phyloP scores from a whole-genome alignment of 2,113 vertebrate genomes.

The Holacanthus passer region DNA sequence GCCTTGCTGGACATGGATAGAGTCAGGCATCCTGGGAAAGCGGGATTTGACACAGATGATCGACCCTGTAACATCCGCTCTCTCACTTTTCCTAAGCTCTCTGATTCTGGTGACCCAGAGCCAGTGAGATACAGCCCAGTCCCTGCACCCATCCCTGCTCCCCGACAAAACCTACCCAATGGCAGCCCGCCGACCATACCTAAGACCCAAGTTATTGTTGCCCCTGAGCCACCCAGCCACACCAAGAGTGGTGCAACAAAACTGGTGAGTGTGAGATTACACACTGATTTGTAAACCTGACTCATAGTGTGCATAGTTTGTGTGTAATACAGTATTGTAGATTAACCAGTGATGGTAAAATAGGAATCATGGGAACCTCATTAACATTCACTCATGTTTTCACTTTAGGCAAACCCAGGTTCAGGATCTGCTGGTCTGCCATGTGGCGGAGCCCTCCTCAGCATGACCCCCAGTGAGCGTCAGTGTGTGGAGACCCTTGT shows the following conservation, averaged over 20 bases:
- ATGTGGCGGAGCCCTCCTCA: slow-evolving; percentile 80
- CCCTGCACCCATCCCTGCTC: slow-evolving; percentile 64
- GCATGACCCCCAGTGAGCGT: slow-evolving; percentile 89
- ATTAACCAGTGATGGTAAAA: background rate
- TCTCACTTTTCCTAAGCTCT: slow-evolving; percentile 95
- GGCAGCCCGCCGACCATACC: slow-evolving; percentile 78
- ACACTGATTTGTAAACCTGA: background rate
- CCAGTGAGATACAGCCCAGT: slow-evolving; percentile 60
- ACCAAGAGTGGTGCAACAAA: slow-evolving; percentile 75
- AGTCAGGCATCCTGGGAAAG: slow-evolving; percentile 82
- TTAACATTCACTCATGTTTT: background rate
- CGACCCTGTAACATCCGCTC: slow-evolving; percentile 95
- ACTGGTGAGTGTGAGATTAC: slow-evolving; percentile 67
- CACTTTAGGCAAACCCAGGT: slow-evolving; percentile 64
- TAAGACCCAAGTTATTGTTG: slow-evolving; percentile 71
- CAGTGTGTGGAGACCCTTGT: slow-evolving; percentile 94
- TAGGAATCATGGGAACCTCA: background rate
- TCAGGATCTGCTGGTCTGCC: slow-evolving; percentile 64
- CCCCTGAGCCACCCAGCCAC: slow-evolving; percentile 57
- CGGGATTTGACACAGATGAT: slow-evolving; percentile 78
- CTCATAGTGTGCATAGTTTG: background rate
- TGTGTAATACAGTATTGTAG: background rate
- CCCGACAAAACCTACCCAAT: slow-evolving; percentile 81
- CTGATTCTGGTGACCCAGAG: slow-evolving; percentile 87
- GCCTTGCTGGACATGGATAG: slow-evolving; percentile 90